phyloP scores from a whole-genome alignment of 2,797 vertebrate genomes.

The Pangasius mekongensis region DNA sequence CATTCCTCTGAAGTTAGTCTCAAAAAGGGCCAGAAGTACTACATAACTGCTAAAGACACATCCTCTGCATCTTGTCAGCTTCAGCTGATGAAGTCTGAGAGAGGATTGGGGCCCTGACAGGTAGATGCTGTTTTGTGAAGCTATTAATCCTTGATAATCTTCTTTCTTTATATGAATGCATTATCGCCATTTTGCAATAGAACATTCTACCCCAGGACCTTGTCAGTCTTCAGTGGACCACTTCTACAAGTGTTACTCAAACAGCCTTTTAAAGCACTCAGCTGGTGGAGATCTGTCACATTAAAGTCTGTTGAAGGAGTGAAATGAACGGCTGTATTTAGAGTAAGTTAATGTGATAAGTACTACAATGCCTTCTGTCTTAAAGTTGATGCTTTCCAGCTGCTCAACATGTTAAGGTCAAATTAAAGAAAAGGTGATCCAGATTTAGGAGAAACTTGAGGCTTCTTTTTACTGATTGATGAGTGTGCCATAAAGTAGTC shows the following conservation, averaged over 20 bases:
- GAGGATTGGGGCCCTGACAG: slow-evolving; percentile 28
- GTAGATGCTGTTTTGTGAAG: slow-evolving; percentile 20
- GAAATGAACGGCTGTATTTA: slow-evolving; percentile 23
- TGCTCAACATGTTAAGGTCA: slow-evolving; percentile 33
- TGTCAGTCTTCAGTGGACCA: neutral
- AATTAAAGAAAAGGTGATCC: slow-evolving; percentile 26
- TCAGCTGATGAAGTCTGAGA: slow-evolving; percentile 35
- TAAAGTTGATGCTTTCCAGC: slow-evolving; percentile 36
- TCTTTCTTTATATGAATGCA: neutral
- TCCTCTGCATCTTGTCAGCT: slow-evolving; percentile 30
- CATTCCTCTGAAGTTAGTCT: neutral
- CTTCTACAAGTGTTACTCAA: slow-evolving; percentile 26
- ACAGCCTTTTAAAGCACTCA: slow-evolving; percentile 25
- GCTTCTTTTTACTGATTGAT: slow-evolving; percentile 1
- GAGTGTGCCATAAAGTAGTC: neutral
- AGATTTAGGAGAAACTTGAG: slow-evolving; percentile 20
- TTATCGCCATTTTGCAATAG: neutral
- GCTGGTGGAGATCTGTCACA: slow-evolving; percentile 38
- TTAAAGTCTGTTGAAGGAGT: slow-evolving; percentile 32
- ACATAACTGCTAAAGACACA: neutral
- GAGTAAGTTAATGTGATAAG: slow-evolving; percentile 43
- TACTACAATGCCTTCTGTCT: neutral
- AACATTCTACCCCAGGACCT: neutral
- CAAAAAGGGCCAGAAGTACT: slow-evolving; percentile 8
- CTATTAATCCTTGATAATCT: neutral